Evolutionary conservation across 2,113 vertebrate species (phyloP), one percentile per base, ranked within the genome.

Genomic region (Elephas maximus): DNA sequence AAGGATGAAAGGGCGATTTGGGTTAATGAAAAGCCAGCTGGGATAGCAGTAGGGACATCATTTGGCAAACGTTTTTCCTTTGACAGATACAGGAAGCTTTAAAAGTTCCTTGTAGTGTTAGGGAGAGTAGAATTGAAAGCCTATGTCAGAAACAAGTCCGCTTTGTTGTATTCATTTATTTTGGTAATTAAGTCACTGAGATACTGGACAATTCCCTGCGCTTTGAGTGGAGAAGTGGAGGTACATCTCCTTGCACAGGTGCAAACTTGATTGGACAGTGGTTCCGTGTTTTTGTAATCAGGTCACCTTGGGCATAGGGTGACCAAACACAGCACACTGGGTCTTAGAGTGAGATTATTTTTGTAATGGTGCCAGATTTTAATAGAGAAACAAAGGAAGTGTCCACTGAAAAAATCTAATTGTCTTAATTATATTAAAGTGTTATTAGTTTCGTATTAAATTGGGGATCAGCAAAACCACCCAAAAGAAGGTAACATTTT

Each of bases 11-110:
- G 92, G 97, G 85, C 37, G 82, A 44, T 95, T 96, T 95, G 71
- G 88, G 62, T 79, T 96, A 96, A 91, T 37, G 96, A 97, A 98
- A 97, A 91, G 4, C 5, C 97, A 97, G 65, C 89, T 97, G 97
- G 93, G 74, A 90, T 94, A 84, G 90, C 78, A 88, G 63, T n/a
- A 91, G 63, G 86, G 78, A 8, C 41, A 90, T 71, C 74, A 2
- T 30, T 77, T 94, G 93, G 79, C 91, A 96, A 91, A 94, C 62
- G 14, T 91, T 78, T 96, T 93, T 89, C 28, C 45, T 96, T 97
- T 88, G 79, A 85, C 95, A 97, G 84, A 90, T 81, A 81, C 30
- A 86, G 73, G 51, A 89, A 96, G 77, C 82, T 79, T 97, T 96
- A 78, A 97, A 80, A 71, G 2, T 93, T 88, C 74, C 77, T 60